Base-by-base conservation (phyloP, 1,140 invertebrate species). In the Forficula auricularia region DNA sequence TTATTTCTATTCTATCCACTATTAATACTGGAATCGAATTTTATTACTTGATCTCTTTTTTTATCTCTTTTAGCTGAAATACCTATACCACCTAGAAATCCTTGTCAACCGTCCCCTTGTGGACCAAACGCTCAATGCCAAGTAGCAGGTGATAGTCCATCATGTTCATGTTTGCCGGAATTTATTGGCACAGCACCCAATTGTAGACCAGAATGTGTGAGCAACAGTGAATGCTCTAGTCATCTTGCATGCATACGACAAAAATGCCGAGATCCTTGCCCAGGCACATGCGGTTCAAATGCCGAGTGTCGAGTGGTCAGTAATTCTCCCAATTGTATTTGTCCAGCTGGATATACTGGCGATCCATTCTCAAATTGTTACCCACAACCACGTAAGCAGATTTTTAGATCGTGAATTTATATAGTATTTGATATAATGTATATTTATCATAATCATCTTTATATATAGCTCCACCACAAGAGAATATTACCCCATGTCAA, bases 201-300 rank as follows among this genome's bases (percentile, higher is more conserved):
- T 46, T 79, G 75, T 53, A 64, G 69, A 43, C 74, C 73, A 12
- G 73, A 77, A 63, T 77, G 73, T 52, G 61, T 68, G 14, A 72
- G 68, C 50, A 77, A 76, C 46, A 66, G 63, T 37, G 73, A 77
- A 63, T 76, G 75, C 57, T 38, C 66, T 0, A 68, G 61, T 44
- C 54, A 73, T 50, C 57, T 72, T 50, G 74, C 74, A 4, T 79
- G 76, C 52, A 71, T 76, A 10, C 74, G 73, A 51, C 67, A 70
- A 48, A 77, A 75, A 61, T 82, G 78, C 54, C 59, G 60, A 52
- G 72, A 79, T 56, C 77, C 77, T 43, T 80, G 77, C 56, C 60
- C 65, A 20, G 71, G 67, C 18, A 64, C 68, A 14, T 80, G 77
- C 57, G 76, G 71, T 13, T 51, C 59, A 9, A 71, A 71, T 56